phyloP scores from a whole-genome alignment of 2,797 vertebrate species.

The Pachyuromys duprasi region DNA sequence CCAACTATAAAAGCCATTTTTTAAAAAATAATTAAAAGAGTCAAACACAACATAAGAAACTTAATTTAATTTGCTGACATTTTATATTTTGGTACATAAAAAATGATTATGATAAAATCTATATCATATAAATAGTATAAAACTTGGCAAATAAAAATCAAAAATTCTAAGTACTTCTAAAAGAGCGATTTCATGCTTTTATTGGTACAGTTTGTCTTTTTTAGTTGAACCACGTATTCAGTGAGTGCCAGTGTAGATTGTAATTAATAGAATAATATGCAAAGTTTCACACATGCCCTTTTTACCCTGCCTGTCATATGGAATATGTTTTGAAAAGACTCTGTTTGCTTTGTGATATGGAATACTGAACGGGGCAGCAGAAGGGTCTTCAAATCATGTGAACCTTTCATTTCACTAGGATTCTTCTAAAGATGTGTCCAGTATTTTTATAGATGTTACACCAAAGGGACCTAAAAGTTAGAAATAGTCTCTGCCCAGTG shows the following conservation, averaged over 20 bases:
- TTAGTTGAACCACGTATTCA: constrained; percentile 9
- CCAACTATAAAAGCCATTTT: background rate
- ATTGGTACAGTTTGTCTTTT: background rate
- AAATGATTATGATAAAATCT: background rate
- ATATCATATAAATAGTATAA: background rate
- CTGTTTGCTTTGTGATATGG: background rate
- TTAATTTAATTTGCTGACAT: background rate
- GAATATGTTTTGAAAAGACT: background rate
- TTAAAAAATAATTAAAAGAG: background rate
- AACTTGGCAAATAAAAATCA: background rate
- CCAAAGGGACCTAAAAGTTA: background rate
- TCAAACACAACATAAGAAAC: background rate
- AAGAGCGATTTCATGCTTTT: background rate
- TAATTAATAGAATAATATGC: background rate
- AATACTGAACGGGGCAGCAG: background rate
- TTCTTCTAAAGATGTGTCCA: background rate
- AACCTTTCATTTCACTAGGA: constrained; percentile 1
- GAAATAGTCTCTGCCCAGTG: background rate
- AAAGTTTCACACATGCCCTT: background rate
- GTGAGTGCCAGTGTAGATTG: background rate
- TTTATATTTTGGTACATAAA: background rate
- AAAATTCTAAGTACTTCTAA: background rate
- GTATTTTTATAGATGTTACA: background rate
- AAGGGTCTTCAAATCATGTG: background rate
- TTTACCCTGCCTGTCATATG: background rate